Percentiles rank a stretch among this genome's conserved stretches.
These are phyloP conservation scores for Streptopelia turtur DNA, from an alignment of 2,797 vertebrate genomes.

Conservation along the genomic window DNA sequence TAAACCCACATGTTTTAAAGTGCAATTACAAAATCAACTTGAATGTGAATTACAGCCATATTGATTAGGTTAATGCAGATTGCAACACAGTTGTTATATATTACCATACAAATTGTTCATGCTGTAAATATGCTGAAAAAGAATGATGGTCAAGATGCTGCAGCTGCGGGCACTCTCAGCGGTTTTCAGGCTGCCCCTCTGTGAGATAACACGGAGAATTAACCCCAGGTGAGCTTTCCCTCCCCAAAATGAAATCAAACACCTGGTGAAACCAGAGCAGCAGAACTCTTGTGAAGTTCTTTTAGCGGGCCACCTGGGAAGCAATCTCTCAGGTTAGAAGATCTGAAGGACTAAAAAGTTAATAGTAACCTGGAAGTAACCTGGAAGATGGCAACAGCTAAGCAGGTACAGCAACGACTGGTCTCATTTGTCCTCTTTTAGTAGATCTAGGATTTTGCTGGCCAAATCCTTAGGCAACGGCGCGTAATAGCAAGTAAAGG, in stretches of 20 bases:
- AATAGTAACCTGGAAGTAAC: neutral
- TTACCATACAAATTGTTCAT: neutral
- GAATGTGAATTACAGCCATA: conserved; percentile 51
- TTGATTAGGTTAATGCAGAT: conserved; percentile 50
- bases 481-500: neutral
- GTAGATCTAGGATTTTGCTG: neutral
- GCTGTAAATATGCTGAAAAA: neutral
- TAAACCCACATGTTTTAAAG: conserved; percentile 57
- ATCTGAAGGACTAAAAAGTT: neutral
- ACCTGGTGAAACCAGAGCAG: neutral
- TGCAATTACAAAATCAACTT: conserved; percentile 56
- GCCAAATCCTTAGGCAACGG: neutral
- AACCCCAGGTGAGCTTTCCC: neutral
- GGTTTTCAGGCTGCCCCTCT: neutral
- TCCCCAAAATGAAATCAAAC: neutral
- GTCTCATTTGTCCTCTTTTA: neutral
- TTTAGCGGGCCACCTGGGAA: neutral
- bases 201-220: neutral
- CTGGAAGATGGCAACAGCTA: neutral
- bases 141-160: neutral
- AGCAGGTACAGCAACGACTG: neutral
- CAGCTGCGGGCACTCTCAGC: neutral
- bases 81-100: conserved; percentile 16
- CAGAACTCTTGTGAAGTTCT: neutral
- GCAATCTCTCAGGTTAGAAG: neutral